Percentiles rank a stretch among this genome's conserved stretches.
These are phyloP conservation scores for Eupithecia pulchellata DNA, from an alignment of 2,888 invertebrate species.

Conservation along the genomic window DNA sequence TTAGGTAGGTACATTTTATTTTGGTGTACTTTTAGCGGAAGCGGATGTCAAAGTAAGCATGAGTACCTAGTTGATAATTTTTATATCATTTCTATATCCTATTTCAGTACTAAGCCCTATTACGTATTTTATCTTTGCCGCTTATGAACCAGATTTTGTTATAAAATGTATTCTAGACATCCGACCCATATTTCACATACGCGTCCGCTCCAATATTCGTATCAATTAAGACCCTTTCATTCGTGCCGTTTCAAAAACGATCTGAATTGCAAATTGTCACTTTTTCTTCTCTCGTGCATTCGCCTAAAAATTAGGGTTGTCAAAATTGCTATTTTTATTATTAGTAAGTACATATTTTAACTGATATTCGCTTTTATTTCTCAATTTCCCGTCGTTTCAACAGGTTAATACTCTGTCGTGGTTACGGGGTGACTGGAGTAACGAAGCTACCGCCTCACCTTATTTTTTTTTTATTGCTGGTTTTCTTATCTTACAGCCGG, in stretches of 20 bases:
- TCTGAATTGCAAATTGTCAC: slow-evolving; percentile 74
- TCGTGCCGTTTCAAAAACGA: slow-evolving; percentile 62
- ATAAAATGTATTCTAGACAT: not conserved
- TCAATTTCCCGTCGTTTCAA: no score
- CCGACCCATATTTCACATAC: slow-evolving; percentile 18
- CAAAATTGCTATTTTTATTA: not conserved
- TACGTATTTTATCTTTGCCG: not conserved
- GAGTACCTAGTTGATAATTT: not conserved
- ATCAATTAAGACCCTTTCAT: slow-evolving; percentile 74
- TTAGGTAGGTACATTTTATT: no score
- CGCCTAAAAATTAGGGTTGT: slow-evolving; percentile 45
- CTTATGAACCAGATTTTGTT: not conserved
- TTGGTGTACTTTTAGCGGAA: not conserved
- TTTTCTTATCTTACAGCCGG: no score
- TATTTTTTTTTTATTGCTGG: no score
- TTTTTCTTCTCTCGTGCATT: slow-evolving; percentile 62
- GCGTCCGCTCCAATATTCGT: slow-evolving; percentile 59
- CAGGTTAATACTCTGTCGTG: no score
- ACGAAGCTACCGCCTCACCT: no score
- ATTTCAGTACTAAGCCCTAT: not conserved
- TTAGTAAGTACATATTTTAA: no score
- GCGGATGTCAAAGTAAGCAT: not conserved
- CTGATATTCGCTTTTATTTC: no score
- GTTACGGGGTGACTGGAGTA: no score
- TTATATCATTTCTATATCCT: no score